A percentile compares a stretch with the other conserved stretches of the same genome.
Conservation (phyloP, 2,888 invertebrate genomes). For the Napeogenes sylphis region DNA sequence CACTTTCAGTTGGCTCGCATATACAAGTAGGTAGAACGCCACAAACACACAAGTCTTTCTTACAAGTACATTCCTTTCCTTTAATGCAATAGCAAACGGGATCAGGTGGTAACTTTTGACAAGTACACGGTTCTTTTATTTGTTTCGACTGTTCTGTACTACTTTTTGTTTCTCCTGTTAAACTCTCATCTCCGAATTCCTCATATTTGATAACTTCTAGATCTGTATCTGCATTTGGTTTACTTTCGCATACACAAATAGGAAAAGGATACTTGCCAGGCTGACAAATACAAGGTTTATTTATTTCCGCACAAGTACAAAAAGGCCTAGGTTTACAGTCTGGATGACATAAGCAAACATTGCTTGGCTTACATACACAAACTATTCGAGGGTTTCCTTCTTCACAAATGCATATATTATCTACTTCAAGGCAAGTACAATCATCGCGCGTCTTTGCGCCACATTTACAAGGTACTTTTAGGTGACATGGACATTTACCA, state of each 20-base stretch:
- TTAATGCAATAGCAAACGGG: conserved; percentile 48
- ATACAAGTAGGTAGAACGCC: conserved; percentile 49
- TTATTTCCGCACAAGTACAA: conserved; percentile 54
- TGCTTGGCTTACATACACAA: conserved; percentile 51
- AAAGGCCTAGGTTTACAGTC: conserved; percentile 44
- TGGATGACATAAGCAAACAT: conserved; percentile 56
- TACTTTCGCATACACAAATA: conserved; percentile 53
- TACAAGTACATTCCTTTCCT: conserved; percentile 53
- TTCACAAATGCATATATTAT: conserved; percentile 57
- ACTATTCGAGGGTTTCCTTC: conserved; percentile 42
- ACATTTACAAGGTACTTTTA: conserved; percentile 58
- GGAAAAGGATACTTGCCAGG: conserved; percentile 52
- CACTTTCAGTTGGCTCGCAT: conserved; percentile 47
- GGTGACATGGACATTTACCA: conserved; percentile 54
- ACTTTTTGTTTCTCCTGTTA: conserved; percentile 15
- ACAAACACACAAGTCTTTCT: conserved; percentile 49
- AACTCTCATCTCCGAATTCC: conserved; percentile 26
- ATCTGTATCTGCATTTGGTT: conserved; percentile 36
- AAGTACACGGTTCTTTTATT: conserved; percentile 47
- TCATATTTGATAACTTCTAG: conserved; percentile 31
- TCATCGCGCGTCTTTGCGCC: conserved; percentile 49
- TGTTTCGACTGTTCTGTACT: conserved; percentile 19
- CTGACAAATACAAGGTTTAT: conserved; percentile 62
- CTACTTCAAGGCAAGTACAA: conserved; percentile 51
- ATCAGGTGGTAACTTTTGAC: conserved; percentile 49